These are phyloP conservation scores for Macrotus californicus DNA, from an alignment of 2,113 vertebrate genomes.

Conservation along the genomic window DNA sequence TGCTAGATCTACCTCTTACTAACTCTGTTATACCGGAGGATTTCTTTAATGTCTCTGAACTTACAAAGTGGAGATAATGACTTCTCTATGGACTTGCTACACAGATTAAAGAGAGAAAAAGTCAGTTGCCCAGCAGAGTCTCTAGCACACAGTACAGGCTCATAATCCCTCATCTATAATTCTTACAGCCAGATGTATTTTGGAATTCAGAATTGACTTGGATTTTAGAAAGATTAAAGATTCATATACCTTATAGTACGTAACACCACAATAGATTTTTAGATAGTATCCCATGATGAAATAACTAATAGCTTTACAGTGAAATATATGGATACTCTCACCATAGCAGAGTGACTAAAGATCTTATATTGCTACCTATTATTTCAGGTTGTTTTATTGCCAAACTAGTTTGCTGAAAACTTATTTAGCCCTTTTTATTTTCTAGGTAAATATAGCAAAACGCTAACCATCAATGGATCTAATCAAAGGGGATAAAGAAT, in stretches of 20 bases:
- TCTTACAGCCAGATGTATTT: neutral
- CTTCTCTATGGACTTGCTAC: neutral
- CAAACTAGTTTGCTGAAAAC: neutral
- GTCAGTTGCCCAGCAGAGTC: neutral
- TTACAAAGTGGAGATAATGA: neutral
- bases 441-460: slow-evolving; percentile 5
- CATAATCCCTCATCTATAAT: neutral
- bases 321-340: neutral
- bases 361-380: neutral
- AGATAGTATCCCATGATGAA: neutral
- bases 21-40: neutral
- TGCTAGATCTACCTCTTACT: neutral
- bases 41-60: neutral
- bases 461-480: neutral
- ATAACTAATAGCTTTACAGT: neutral
- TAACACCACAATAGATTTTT: neutral
- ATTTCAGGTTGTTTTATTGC: neutral
- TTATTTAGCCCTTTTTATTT: neutral
- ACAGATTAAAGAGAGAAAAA: neutral
- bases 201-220: neutral
- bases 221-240: neutral
- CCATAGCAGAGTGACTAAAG: neutral
- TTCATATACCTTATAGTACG: neutral
- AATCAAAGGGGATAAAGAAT: neutral
- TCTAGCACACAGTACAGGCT: neutral